Base-by-base conservation (phyloP, 2,113 vertebrate genomes). In the Rhinoderma darwinii region DNA sequence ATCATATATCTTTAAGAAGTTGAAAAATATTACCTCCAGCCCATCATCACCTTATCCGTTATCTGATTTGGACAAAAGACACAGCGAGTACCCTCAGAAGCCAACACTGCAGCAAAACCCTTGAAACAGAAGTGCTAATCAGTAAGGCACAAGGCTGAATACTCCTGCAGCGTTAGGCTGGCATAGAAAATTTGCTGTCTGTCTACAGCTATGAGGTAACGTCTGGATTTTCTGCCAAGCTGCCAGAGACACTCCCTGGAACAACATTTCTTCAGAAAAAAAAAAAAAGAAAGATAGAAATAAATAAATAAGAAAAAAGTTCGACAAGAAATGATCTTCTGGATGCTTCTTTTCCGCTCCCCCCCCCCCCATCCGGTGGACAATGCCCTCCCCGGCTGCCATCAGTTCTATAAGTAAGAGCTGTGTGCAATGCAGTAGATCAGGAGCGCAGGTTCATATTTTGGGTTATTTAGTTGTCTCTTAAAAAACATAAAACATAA, bases 141-240 rank as follows among this genome's bases (percentile, higher is more conserved):
- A 92, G 90, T 91, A 90, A 90, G 89, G 90, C 91, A 91, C 87
- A 90, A 89, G 47, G 90, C 89, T 91, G 86, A 89, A 89, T 84
- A 89, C 91, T 92, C 90, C 92, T 91, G 91, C 93, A 91, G 92
- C 88, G 90, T 91, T 90, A 91, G 93, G 91, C 92, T 93, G 93
- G 93, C 93, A 94, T 91, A 90, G 92, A 92, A 92, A 81, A 92
- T 91, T 86, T 91, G 91, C 92, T 93, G 93, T 94, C 93, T 94
- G 92, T 92, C 93, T 92, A 91, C 90, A 93, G 90, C 92, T 92
- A 93, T 94, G 92, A 94, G 93, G 93, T 93, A 94, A 94, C 92
- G 93, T 94, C 93, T 94, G 91, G 92, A 88, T 93, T 92, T 93
- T 92, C 91, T 94, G 93, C 93, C 93, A 94, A 93, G 91, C 93